Percentiles rank a stretch among this genome's conserved stretches.
phyloP scores from a whole-genome alignment of 2,888 invertebrate genomes.

The Amphipyra tragopoginis region DNA sequence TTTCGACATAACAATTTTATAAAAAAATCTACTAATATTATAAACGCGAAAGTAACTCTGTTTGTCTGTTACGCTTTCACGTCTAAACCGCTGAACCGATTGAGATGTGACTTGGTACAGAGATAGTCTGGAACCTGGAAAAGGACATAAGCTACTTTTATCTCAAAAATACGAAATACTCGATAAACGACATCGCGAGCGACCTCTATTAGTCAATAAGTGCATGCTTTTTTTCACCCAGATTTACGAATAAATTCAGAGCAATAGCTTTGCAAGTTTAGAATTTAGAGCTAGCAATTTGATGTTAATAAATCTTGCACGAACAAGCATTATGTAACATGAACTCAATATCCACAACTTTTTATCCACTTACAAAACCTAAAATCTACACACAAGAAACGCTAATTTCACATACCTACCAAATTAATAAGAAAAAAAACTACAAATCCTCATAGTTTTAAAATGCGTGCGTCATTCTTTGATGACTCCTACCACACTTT shows the following conservation, averaged over 20 bases:
- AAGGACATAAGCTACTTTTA: too few species aligned
- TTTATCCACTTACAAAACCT: conserved; percentile 45
- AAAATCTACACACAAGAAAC: conserved; percentile 55
- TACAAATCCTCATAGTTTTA: conserved; percentile 58
- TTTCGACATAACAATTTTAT: too few species aligned
- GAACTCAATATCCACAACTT: conserved; percentile 37
- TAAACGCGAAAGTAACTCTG: too few species aligned
- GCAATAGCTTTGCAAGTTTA: conserved; percentile 26
- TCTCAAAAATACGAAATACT: too few species aligned
- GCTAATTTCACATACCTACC: conserved; percentile 57
- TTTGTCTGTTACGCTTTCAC: too few species aligned
- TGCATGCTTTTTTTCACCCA: neutral
- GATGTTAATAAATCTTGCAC: conserved; percentile 46
- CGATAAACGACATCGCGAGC: too few species aligned
- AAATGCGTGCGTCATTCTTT: conserved; percentile 60
- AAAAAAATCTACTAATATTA: too few species aligned
- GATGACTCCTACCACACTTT: conserved; percentile 48
- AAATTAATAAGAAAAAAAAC: conserved; percentile 43
- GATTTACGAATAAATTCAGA: conserved; percentile 12
- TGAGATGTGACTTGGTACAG: too few species aligned
- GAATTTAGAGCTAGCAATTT: conserved; percentile 29
- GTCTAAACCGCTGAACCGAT: too few species aligned
- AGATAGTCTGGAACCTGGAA: too few species aligned
- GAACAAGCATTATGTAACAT: conserved; percentile 46
- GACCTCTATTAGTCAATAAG: too few species aligned